phyloP scores from a whole-genome alignment of 2,113 vertebrate species.

The Hipposideros armiger region DNA sequence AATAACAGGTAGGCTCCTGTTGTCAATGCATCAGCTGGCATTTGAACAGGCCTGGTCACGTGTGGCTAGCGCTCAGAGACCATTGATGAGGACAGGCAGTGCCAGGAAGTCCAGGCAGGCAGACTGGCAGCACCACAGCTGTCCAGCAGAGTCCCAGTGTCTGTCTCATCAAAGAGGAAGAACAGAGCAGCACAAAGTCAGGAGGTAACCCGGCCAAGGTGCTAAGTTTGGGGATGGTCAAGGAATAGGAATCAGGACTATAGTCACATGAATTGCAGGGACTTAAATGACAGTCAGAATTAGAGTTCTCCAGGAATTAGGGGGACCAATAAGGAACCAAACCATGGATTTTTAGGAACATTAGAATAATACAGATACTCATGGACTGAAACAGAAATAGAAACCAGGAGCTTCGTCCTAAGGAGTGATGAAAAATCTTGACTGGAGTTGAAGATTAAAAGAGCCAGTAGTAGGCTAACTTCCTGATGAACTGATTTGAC shows the following conservation, averaged over 20 bases:
- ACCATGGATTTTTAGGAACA: background rate
- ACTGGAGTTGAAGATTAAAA: background rate
- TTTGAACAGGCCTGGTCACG: background rate
- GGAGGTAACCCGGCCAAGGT: no score
- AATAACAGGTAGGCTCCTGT: background rate
- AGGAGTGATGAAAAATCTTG: background rate
- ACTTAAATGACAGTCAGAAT: background rate
- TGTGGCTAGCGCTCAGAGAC: background rate
- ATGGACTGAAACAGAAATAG: background rate
- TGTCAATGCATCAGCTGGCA: background rate
- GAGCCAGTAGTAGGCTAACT: background rate
- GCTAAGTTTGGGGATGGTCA: background rate
- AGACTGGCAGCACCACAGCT: background rate
- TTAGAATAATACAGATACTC: background rate
- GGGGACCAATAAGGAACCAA: background rate
- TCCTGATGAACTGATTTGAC: background rate
- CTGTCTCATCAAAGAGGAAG: background rate
- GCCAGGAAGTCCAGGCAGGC: background rate
- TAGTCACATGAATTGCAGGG: no score
- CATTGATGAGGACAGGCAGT: accelerated
- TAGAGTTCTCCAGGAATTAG: background rate
- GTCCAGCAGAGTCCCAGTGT: background rate
- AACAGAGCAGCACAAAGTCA: background rate
- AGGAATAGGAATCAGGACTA: background rate
- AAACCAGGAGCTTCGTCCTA: background rate